Base-by-base conservation (phyloP, 1,140 invertebrate species). In the Teleogryllus occipitalis region DNA sequence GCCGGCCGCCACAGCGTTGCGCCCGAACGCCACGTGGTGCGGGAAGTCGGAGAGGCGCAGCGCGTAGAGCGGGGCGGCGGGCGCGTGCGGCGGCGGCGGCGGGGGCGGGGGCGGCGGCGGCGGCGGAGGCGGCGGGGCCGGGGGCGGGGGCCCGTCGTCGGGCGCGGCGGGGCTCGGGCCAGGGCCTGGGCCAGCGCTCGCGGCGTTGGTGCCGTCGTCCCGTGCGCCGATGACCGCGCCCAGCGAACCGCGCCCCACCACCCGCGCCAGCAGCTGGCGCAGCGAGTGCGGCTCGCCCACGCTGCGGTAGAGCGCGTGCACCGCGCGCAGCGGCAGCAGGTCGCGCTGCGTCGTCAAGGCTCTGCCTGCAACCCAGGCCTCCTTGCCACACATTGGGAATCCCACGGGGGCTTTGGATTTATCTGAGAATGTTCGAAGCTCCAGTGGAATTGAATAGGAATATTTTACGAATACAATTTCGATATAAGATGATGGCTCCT, bases 231-330 rank as follows among this genome's bases (percentile, higher is more conserved):
- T 39, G 1, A 39, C 27, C 27, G 27, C 27, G 27, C 27, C 27
- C 1, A 39, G 5, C 27, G 27, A 2, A 1, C 27, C 27, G 54
- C 54, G 54, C 10, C 18, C 54, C 54, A 65, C 10, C 54, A 65
- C 54, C 18, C 18, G 10, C 54, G 54, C 54, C 10, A 90, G 78
- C 78, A 89, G 88, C 22, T 83, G 80, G 75, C 85, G 84, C 18
- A 87, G 85, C 0, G 87, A 86, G 79, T 86, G 86, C 7, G 88
- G 88, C 80, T 88, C 87, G 39, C 87, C 88, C 65, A 89, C 81
- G 75, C 78, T 82, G 79, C 83, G 81, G 83, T 89, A 90, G 39
- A 90, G 82, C 15, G 84, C 80, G 82, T 89, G 90, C 7, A 89
- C 81, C 7, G 82, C 82, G 81, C 86, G 84, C 18, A 90, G 83